A percentile compares a stretch with the other conserved stretches of the same genome.
These are phyloP conservation scores for Octomys mimax DNA, from an alignment of 2,797 vertebrate genomes.

Conservation along the genomic window DNA sequence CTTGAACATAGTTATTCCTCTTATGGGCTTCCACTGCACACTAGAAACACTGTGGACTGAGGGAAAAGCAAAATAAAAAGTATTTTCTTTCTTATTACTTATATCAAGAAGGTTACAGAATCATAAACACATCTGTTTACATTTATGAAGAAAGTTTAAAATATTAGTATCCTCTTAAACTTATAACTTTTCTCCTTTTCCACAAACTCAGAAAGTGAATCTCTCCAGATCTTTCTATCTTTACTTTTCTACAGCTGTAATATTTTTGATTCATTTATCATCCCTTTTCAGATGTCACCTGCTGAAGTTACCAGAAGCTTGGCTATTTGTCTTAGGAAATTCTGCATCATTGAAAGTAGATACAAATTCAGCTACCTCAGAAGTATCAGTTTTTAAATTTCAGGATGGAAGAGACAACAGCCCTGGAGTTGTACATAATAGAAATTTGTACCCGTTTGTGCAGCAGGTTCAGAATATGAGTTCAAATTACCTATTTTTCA, in stretches of 20 bases:
- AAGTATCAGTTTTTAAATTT: slow-evolving; percentile 31
- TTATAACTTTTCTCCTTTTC: slow-evolving; percentile 33
- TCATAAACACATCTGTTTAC: neutral
- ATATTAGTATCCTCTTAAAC: slow-evolving; percentile 34
- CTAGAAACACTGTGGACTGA: neutral
- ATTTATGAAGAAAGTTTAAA: slow-evolving; percentile 50
- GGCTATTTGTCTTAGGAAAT: slow-evolving; percentile 47
- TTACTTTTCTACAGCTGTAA: slow-evolving; percentile 39
- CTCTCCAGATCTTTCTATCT: neutral
- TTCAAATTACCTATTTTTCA: slow-evolving; percentile 36
- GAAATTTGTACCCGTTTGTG: slow-evolving; percentile 10
- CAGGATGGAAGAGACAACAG: neutral
- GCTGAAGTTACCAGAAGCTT: slow-evolving; percentile 13
- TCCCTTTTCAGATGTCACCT: slow-evolving; percentile 43
- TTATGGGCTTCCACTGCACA: neutral
- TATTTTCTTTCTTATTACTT: slow-evolving; percentile 58
- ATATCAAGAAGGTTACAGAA: slow-evolving; percentile 26
- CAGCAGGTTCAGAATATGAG: slow-evolving; percentile 38
- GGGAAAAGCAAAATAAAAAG: slow-evolving; percentile 30
- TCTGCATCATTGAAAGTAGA: slow-evolving; percentile 17
- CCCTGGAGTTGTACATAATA: slow-evolving; percentile 17
- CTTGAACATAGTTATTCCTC: slow-evolving; percentile 44
- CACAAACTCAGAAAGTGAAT: neutral
- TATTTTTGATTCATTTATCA: neutral
- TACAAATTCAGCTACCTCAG: slow-evolving; percentile 27